These are phyloP conservation scores for Chromobotia macracanthus DNA, from an alignment of 2,797 vertebrate species.

Conservation along the genomic window DNA sequence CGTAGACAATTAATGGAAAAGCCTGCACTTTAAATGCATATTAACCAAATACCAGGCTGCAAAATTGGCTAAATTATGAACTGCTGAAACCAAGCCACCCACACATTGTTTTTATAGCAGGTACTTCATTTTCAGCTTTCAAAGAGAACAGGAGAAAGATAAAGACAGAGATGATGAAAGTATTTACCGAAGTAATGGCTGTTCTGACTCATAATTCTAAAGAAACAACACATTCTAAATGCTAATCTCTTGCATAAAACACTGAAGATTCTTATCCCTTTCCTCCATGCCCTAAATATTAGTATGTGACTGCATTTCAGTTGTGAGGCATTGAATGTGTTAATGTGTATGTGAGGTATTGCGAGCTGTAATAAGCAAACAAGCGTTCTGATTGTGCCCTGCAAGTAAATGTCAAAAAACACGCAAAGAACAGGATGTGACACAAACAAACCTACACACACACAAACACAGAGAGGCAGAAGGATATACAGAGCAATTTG, in stretches of 20 bases:
- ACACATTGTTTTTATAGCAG: constrained; percentile 50
- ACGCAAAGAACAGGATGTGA: constrained; percentile 16
- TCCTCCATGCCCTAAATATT: neutral
- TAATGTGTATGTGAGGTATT: neutral
- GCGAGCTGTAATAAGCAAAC: neutral
- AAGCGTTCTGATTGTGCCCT: neutral
- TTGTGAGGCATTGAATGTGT: neutral
- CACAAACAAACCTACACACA: constrained; percentile 17
- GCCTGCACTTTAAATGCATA: constrained; percentile 18
- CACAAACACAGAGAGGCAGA: constrained; percentile 24
- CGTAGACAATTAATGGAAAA: constrained; percentile 29
- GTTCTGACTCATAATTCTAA: constrained; percentile 48
- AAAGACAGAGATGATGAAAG: constrained; percentile 1
- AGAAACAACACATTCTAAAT: constrained; percentile 29
- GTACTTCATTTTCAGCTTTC: constrained; percentile 16
- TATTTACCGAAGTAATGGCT: constrained; percentile 40
- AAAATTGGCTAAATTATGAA: constrained; percentile 46
- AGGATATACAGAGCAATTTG: neutral
- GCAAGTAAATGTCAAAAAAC: constrained; percentile 13
- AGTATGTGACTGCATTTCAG: neutral
- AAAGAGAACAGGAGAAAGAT: constrained; percentile 22
- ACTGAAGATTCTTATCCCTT: constrained; percentile 13
- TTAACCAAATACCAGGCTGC: constrained; percentile 39
- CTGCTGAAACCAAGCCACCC: constrained; percentile 47
- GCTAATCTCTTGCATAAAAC: constrained; percentile 56